Evolutionary conservation across 2,113 vertebrate species (phyloP).

Genomic region (Thamnaconus septentrionalis): DNA sequence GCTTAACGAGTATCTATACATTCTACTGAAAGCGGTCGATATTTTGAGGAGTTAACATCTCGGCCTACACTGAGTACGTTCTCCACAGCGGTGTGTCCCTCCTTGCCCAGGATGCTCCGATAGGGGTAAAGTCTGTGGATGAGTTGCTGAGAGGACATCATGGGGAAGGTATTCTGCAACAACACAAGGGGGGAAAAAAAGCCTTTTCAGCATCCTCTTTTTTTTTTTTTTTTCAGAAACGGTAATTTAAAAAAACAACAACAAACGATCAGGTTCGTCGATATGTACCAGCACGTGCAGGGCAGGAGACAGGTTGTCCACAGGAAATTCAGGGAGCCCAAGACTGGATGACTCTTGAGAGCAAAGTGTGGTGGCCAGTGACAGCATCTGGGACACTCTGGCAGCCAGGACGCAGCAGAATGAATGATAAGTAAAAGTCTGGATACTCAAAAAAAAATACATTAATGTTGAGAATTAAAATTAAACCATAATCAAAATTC

Average conservation of each 20-base stretch:
- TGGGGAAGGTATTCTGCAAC: conserved; percentile 86
- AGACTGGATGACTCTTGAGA: conserved; percentile 90
- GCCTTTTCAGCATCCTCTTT: not conserved
- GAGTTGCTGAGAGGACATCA: conserved; percentile 82
- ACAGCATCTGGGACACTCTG: conserved; percentile 93
- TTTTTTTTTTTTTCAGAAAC: not conserved
- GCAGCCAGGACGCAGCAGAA: conserved; percentile 3
- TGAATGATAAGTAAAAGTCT: not conserved
- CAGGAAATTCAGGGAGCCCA: conserved; percentile 94
- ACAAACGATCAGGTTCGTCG: no score
- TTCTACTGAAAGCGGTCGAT: not conserved
- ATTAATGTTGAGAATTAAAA: no score
- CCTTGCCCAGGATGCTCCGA: conserved; percentile 83
- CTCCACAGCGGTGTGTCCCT: conserved; percentile 88
- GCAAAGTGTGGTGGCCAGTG: conserved; percentile 91
- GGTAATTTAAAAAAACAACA: not conserved
- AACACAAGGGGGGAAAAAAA: conserved; percentile 2
- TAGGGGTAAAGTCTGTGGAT: conserved; percentile 91
- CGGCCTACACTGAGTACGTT: conserved; percentile 83
- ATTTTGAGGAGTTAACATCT: not conserved
- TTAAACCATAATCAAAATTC: no score
- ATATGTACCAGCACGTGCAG: conserved; percentile 86
- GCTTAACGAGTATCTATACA: not conserved
- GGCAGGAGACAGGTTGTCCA: conserved; percentile 87
- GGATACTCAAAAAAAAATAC: not conserved